Evolutionary conservation across 2,113 vertebrate genomes (phyloP), one percentile per base, ranked within the genome.

Genomic region (Neotragus moschatus): DNA sequence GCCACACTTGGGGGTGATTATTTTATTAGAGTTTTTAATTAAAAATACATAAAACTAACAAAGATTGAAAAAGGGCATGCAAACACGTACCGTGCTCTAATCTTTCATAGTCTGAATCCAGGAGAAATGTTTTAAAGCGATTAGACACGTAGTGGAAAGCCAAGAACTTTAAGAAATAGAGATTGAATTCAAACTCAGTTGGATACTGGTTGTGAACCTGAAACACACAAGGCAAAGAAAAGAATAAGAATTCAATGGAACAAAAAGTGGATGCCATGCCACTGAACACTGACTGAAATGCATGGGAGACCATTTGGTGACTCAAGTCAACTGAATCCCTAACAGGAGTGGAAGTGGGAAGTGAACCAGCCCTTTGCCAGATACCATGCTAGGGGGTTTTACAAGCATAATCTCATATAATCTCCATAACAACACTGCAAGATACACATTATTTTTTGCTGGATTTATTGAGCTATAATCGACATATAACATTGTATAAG

Each of bases 131-230:
- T 99, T 99, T 99, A 99, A 99, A 99, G 98, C 99, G 99, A 98
- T 99, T 99, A 97, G 99, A 99, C 98, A 99, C 98, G 96, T 99
- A 99, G 98, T 99, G 99, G 98, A 99, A 99, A 92, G 99, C 99
- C 99, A 99, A 98, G 98, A 99, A 99, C 99, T 99, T 99, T 98
- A 99, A 98, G 98, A 99, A 99, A 99, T 99, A 99, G 84, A 99
- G 99, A 99, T 99, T 99, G 98, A 99, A 99, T 99, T 99, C 99
- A 99, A 99, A 99, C 98, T 99, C 99, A 82, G 99, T 98, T 95
- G 99, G 99, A 98, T 99, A 99, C 95, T 99, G 99, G 98, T 99
- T 99, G 98, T 99, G 99, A 98, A 99, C 98, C 99, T 99, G 98
- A 98, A 98, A 96, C 58, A 98, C 58, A 94, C 16, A 97, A 49